Percentiles rank a stretch among this genome's conserved stretches.
phyloP scores from a whole-genome alignment of 2,888 invertebrate species.

The Priocnemis perturbator region DNA sequence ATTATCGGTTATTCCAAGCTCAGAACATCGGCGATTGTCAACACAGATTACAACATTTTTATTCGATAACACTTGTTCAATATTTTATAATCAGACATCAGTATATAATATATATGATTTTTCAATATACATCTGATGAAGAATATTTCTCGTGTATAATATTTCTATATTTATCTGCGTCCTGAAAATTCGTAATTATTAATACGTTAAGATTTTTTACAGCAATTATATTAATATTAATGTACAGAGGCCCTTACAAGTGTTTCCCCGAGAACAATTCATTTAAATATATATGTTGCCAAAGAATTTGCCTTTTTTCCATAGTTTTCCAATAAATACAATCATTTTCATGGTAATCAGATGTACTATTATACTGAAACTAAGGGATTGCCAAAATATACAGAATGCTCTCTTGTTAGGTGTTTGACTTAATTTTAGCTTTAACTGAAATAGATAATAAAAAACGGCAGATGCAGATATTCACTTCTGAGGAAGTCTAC shows the following conservation, averaged over 20 bases:
- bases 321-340: constrained; percentile 37
- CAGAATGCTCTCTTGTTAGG: neutral
- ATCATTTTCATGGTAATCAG: constrained; percentile 27
- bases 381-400: constrained; percentile 20
- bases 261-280: constrained; percentile 58
- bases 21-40: constrained; percentile 70
- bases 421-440: neutral
- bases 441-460: neutral
- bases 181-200: constrained; percentile 59
- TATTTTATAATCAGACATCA: constrained; percentile 69
- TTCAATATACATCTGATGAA: constrained; percentile 67
- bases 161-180: constrained; percentile 57
- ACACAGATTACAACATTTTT: constrained; percentile 69
- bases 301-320: constrained; percentile 41
- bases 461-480: neutral
- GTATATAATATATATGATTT: constrained; percentile 71
- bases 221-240: constrained; percentile 57
- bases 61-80: constrained; percentile 66
- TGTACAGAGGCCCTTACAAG: constrained; percentile 65
- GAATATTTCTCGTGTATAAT: constrained; percentile 60
- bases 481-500: no score
- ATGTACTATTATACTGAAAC: constrained; percentile 20
- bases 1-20: constrained; percentile 58
- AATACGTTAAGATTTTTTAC: constrained; percentile 53
- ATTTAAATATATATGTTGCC: constrained; percentile 32